Evolutionary conservation across 1,140 invertebrate species (phyloP).

Genomic region (Zaprionus africanus): DNA sequence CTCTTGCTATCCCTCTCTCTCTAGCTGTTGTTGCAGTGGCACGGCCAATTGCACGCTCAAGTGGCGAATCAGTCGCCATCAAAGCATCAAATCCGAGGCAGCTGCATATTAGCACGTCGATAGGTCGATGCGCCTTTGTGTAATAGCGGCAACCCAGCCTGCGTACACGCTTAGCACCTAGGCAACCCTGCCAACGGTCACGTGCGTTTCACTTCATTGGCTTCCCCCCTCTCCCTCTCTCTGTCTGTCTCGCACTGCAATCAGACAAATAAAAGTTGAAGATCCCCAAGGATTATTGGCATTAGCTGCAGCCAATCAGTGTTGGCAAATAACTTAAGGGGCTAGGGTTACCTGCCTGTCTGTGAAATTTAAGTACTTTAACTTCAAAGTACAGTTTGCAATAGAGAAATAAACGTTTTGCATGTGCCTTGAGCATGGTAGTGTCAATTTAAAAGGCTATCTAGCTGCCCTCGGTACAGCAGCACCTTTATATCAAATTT

Average conservation of each 20-base stretch:
- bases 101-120: conserved; percentile 35
- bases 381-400: background rate
- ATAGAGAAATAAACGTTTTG: background rate
- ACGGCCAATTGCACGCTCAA: conserved; percentile 74
- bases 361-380: background rate
- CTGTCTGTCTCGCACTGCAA: background rate
- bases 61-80: conserved; percentile 47
- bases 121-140: conserved; percentile 7
- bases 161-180: background rate
- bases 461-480: background rate
- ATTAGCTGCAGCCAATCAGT: background rate
- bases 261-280: conserved; percentile 5
- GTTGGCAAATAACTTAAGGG: background rate
- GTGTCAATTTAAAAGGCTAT: background rate
- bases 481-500: background rate
- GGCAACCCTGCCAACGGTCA: background rate
- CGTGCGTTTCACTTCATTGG: background rate
- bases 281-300: background rate
- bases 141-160: background rate
- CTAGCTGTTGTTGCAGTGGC: conserved; percentile 36
- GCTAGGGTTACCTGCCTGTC: background rate
- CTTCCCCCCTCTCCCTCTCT: background rate
- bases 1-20: background rate
- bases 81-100: conserved; percentile 11
- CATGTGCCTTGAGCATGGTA: background rate